Percentiles rank a stretch among this genome's conserved stretches.
Evolutionary conservation across 1,140 invertebrate genomes (phyloP).

Genomic region (Drosophila tani): DNA sequence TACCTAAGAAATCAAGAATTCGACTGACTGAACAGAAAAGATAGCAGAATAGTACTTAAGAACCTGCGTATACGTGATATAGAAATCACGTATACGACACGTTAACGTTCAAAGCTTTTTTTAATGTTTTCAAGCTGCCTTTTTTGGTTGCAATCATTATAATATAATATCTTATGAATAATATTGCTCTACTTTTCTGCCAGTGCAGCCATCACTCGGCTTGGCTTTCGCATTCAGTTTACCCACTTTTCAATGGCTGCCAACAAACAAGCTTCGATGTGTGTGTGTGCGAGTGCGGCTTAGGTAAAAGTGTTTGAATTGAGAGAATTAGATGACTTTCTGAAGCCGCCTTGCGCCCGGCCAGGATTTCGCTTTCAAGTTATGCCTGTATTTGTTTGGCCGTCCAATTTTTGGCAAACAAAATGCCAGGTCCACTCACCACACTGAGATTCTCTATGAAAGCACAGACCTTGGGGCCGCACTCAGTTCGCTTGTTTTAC

Average conservation of each 20-base stretch:
- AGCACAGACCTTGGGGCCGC: slow-evolving; percentile 47
- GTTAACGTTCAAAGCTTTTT: background rate
- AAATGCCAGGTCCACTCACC: slow-evolving; percentile 54
- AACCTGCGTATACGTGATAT: too few relatives aligned
- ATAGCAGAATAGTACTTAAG: too few relatives aligned
- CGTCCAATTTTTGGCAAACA: slow-evolving; percentile 72
- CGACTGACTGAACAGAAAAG: too few relatives aligned
- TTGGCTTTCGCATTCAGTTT: slow-evolving; percentile 69
- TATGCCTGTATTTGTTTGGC: slow-evolving; percentile 63
- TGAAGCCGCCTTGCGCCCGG: slow-evolving; percentile 44
- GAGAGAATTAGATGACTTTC: slow-evolving; percentile 75
- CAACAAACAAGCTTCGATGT: slow-evolving; percentile 47
- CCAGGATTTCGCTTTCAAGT: slow-evolving; percentile 70
- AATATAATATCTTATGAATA: background rate
- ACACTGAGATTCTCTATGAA: slow-evolving; percentile 28
- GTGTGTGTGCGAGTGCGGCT: slow-evolving; percentile 35
- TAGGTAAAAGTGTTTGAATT: slow-evolving; percentile 70
- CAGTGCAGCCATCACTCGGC: slow-evolving; percentile 33
- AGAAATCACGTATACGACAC: background rate
- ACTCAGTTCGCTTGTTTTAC: too few relatives aligned
- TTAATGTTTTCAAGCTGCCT: too few relatives aligned
- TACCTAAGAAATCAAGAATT: too few relatives aligned
- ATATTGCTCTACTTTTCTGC: background rate
- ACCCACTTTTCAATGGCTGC: slow-evolving; percentile 63
- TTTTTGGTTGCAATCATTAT: background rate